These are phyloP conservation scores for Drepana arcuata DNA, from an alignment of 1,140 invertebrate genomes.

Conservation along the genomic window DNA sequence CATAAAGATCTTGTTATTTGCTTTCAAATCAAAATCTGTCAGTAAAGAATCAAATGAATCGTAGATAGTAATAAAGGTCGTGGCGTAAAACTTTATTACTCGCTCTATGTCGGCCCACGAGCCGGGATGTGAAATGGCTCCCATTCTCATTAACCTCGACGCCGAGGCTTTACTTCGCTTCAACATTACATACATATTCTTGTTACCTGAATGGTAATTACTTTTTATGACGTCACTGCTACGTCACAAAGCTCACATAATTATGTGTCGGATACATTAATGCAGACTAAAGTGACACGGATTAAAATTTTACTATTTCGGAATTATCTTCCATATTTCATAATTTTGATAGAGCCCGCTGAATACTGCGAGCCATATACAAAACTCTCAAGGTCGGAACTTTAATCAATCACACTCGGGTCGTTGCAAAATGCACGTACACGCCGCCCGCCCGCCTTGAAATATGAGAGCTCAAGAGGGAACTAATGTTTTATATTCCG, in stretches of 20 bases:
- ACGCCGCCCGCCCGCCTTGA: conserved; percentile 32
- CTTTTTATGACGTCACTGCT: too few species aligned
- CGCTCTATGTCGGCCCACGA: conserved; percentile 32
- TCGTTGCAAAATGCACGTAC: conserved; percentile 33
- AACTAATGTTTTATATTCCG: conserved; percentile 45
- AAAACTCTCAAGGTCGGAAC: conserved; percentile 36
- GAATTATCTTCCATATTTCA: too few species aligned
- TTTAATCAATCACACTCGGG: conserved; percentile 48
- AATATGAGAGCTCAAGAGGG: conserved; percentile 35
- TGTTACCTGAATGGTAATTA: too few species aligned
- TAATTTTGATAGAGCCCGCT: too few species aligned
- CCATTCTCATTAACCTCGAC: conserved; percentile 50
- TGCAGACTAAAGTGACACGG: too few species aligned
- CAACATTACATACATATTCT: conserved; percentile 33
- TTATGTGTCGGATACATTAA: too few species aligned
- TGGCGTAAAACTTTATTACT: conserved; percentile 47
- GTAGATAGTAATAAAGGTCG: conserved; percentile 38
- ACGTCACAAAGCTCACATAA: too few species aligned
- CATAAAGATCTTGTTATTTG: too few species aligned
- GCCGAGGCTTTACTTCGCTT: conserved; percentile 25
- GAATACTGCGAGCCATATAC: too few species aligned
- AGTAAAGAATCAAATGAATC: conserved; percentile 17
- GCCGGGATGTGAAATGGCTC: conserved; percentile 38
- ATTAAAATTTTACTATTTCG: too few species aligned
- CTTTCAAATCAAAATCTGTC: too few species aligned